These are phyloP conservation scores for Cremastinae sp. DNA, from an alignment of 2,888 invertebrate species.

Conservation along the genomic window DNA sequence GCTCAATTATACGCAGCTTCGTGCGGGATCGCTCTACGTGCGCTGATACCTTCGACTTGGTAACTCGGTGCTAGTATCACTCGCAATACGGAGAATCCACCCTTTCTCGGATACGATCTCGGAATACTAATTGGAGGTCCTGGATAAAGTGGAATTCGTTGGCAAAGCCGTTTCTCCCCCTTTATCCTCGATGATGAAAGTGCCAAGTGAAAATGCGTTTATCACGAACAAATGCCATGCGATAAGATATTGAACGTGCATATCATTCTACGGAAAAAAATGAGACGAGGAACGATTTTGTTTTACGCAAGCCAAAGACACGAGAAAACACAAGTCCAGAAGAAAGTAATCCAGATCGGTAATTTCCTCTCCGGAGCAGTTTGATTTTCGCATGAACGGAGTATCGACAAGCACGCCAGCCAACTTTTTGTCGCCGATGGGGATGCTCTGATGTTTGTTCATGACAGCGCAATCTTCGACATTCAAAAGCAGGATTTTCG, in stretches of 20 bases:
- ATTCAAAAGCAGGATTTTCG: constrained; percentile 58
- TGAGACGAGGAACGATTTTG: constrained; percentile 13
- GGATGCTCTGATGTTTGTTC: constrained; percentile 62
- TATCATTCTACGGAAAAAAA: constrained; percentile 28
- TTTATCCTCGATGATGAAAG: constrained; percentile 14
- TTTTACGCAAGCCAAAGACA: constrained; percentile 26
- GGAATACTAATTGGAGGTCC: constrained; percentile 55
- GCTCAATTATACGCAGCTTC: constrained; percentile 65
- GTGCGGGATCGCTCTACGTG: constrained; percentile 41
- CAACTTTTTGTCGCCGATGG: constrained; percentile 48
- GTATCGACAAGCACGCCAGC: constrained; percentile 49
- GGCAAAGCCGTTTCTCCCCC: constrained; percentile 1
- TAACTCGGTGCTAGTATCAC: constrained; percentile 45
- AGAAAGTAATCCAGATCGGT: constrained; percentile 61
- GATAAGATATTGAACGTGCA: constrained; percentile 29
- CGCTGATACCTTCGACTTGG: constrained; percentile 48
- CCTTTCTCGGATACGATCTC: constrained; percentile 51
- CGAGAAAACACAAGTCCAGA: constrained; percentile 54
- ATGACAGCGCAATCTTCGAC: constrained; percentile 66
- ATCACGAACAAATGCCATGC: neutral
- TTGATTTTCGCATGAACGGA: constrained; percentile 52
- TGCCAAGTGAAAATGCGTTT: constrained; percentile 13
- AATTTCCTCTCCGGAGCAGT: constrained; percentile 58
- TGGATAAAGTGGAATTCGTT: constrained; percentile 40
- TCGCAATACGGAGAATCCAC: constrained; percentile 42